phyloP scores from a whole-genome alignment of 2,888 invertebrate species.

The Dromius quadrimaculatus region DNA sequence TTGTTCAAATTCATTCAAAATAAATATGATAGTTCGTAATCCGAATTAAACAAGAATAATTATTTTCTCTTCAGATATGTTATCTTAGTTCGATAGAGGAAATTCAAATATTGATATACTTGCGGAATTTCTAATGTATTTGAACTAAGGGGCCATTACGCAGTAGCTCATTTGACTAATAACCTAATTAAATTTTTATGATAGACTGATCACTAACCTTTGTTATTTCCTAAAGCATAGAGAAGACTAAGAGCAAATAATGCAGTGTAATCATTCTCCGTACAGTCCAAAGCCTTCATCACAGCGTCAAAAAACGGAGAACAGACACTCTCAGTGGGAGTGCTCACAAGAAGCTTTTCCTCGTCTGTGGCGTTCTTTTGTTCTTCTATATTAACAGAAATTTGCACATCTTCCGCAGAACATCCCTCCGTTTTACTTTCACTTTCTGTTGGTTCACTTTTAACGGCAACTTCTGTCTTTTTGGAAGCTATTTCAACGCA shows the following conservation, averaged over 20 bases:
- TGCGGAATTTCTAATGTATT: neutral
- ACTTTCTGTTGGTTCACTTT: neutral
- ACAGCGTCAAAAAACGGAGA: slow-evolving; percentile 90
- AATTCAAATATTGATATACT: slow-evolving; percentile 7
- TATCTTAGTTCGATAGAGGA: slow-evolving; percentile 4
- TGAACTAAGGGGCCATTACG: slow-evolving; percentile 22
- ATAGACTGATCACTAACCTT: slow-evolving; percentile 74
- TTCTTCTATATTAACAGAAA: slow-evolving; percentile 64
- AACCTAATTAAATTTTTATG: slow-evolving; percentile 17
- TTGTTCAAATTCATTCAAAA: too few species aligned
- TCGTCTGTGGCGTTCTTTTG: slow-evolving; percentile 91
- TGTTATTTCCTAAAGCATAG: slow-evolving; percentile 93
- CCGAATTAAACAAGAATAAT: neutral
- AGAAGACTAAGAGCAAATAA: slow-evolving; percentile 91
- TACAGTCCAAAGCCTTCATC: slow-evolving; percentile 86
- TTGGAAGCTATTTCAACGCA: neutral
- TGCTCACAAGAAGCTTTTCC: slow-evolving; percentile 73
- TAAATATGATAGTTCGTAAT: neutral
- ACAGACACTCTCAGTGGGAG: slow-evolving; percentile 63
- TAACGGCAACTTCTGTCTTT: neutral
- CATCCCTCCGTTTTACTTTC: neutral
- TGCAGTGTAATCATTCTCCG: slow-evolving; percentile 94
- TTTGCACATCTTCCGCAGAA: neutral
- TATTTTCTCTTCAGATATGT: neutral
- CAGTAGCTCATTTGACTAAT: slow-evolving; percentile 19